phyloP scores from a whole-genome alignment of 2,888 invertebrate genomes.

The Microctonus hyperodae region DNA sequence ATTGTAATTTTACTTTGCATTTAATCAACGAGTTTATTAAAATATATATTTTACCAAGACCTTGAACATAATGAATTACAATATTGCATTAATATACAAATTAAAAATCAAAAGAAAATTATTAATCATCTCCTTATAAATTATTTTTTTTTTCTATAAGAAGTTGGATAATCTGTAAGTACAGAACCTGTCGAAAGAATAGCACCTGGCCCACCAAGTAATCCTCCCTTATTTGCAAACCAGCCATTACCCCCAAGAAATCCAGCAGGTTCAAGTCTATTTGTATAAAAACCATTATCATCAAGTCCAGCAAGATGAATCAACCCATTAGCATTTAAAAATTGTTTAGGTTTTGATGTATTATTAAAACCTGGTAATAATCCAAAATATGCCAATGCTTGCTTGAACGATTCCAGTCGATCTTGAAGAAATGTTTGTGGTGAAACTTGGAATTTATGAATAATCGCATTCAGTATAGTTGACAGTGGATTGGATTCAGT shows the following conservation, averaged over 20 bases:
- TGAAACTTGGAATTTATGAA: conserved; percentile 47
- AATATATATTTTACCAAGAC: no score
- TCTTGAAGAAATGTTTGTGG: conserved; percentile 48
- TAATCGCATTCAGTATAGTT: conserved; percentile 42
- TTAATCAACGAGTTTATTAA: no score
- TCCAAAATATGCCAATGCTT: conserved; percentile 41
- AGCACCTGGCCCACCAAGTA: conserved; percentile 55
- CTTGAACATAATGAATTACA: not conserved
- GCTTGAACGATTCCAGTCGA: conserved; percentile 42
- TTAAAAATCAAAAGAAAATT: not conserved
- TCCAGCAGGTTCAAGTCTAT: conserved; percentile 50
- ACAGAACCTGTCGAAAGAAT: conserved; percentile 54
- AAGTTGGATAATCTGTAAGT: conserved; percentile 53
- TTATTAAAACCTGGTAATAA: conserved; percentile 28
- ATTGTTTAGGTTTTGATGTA: conserved; percentile 41
- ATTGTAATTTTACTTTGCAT: no score
- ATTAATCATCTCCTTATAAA: not conserved
- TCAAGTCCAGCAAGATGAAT: conserved; percentile 44
- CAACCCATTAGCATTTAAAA: conserved; percentile 38
- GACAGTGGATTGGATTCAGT: not conserved
- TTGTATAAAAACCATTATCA: conserved; percentile 50
- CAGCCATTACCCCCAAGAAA: conserved; percentile 55
- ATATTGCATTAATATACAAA: not conserved
- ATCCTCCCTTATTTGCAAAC: conserved; percentile 56
- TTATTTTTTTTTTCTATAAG: conserved; percentile 47